These are phyloP conservation scores for Leptestheria dahalacensis DNA, from an alignment of 1,140 invertebrate genomes.

Conservation along the genomic window DNA sequence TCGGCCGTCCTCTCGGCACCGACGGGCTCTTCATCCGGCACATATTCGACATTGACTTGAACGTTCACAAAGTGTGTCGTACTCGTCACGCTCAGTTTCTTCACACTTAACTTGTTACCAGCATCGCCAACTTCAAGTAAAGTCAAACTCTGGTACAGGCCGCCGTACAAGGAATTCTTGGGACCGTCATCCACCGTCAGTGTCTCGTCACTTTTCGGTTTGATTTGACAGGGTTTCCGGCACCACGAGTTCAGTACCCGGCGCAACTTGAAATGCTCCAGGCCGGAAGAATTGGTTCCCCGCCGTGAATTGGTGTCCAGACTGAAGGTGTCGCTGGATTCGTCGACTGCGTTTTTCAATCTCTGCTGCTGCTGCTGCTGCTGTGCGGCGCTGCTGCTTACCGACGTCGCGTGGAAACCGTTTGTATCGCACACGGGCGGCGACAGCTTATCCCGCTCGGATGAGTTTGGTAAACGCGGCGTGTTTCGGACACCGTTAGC, in stretches of 20 bases:
- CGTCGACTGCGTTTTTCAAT: no score
- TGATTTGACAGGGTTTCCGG: constrained; percentile 4
- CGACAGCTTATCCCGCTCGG: background rate
- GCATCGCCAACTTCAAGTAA: constrained; percentile 2
- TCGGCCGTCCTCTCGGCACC: background rate
- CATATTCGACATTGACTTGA: constrained; percentile 23
- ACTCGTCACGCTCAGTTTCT: background rate
- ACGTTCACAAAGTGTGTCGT: constrained; percentile 21
- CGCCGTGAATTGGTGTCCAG: no score
- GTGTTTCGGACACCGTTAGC: background rate
- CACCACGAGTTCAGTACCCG: constrained; percentile 1
- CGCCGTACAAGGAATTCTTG: background rate
- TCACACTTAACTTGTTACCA: background rate
- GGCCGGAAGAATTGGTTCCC: no score
- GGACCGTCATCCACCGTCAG: background rate
- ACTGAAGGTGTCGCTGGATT: no score
- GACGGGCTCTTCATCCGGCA: constrained; percentile 9
- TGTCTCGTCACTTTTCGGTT: background rate
- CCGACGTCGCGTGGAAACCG: constrained; percentile 7
- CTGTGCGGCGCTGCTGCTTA: constrained; percentile 14
- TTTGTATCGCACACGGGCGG: background rate
- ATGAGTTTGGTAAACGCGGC: background rate
- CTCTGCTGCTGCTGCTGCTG: no score
- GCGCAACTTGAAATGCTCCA: constrained; percentile 10
- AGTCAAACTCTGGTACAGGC: constrained; percentile 9